Evolutionary conservation across 2,888 invertebrate species (phyloP).

Genomic region (Nebria salina): DNA sequence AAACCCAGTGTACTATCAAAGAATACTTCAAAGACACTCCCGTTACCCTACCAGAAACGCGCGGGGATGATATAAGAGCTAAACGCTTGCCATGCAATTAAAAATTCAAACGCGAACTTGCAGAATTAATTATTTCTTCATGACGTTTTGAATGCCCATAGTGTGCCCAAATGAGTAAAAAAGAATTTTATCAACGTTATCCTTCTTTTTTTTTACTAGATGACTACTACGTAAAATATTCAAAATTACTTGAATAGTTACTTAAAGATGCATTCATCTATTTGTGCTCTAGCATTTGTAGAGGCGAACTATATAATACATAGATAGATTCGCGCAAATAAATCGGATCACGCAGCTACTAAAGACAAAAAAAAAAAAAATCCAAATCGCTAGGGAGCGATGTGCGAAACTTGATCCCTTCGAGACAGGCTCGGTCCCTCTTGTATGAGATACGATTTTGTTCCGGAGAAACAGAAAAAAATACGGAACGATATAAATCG

Average conservation of each 20-base stretch:
- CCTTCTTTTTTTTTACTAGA: no score
- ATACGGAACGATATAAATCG: not conserved
- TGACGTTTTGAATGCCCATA: conserved; percentile 12
- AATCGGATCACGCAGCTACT: conserved; percentile 29
- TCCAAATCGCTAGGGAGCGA: conserved; percentile 21
- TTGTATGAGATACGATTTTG: not conserved
- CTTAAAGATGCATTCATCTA: not conserved
- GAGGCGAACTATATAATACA: conserved; percentile 22
- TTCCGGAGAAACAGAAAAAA: not conserved
- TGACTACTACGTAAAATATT: not conserved
- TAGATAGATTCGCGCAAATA: conserved; percentile 42
- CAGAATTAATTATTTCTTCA: conserved; percentile 44
- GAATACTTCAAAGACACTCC: conserved; percentile 34
- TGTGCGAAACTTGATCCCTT: conserved; percentile 37
- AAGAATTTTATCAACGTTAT: conserved; percentile 1
- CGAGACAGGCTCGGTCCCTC: not conserved
- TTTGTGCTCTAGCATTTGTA: no score
- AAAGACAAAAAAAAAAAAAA: not conserved
- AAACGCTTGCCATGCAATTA: conserved; percentile 22
- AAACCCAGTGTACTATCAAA: conserved; percentile 24
- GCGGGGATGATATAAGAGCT: not conserved
- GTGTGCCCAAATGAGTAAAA: not conserved
- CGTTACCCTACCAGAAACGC: not conserved
- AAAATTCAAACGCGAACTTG: conserved; percentile 41
- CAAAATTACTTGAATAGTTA: not conserved